A percentile compares a stretch with the other conserved stretches of the same genome.
Conservation (phyloP, 2,113 vertebrate genomes). For the Cyprinodon brontotheroides region DNA sequence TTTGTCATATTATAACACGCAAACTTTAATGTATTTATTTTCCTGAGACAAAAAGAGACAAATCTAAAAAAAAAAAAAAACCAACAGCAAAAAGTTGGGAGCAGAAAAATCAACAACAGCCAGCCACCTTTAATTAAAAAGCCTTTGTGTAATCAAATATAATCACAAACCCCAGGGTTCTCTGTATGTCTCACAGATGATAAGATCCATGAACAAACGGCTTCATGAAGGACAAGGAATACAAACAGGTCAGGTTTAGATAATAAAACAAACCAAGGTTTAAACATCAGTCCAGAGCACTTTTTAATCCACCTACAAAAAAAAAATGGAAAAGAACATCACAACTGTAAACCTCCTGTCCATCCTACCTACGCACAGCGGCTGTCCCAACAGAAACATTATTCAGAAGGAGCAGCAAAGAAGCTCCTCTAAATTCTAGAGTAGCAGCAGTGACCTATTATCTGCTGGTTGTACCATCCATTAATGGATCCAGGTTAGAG, state of each 20-base stretch:
- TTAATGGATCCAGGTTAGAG: neutral
- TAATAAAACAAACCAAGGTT: neutral
- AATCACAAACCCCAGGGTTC: too few relatives aligned
- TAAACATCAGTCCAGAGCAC: neutral
- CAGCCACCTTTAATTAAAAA: too few relatives aligned
- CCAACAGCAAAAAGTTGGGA: too few relatives aligned
- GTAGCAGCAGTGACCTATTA: neutral
- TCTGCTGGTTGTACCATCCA: neutral
- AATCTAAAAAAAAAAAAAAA: neutral
- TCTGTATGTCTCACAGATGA: too few relatives aligned
- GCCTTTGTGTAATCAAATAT: too few relatives aligned
- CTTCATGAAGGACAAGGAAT: neutral
- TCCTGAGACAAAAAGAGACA: too few relatives aligned
- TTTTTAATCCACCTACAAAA: neutral
- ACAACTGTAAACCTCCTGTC: neutral
- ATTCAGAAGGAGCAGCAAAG: neutral
- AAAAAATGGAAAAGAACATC: neutral
- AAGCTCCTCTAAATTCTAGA: neutral
- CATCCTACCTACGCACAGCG: too few relatives aligned
- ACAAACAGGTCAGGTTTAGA: neutral
- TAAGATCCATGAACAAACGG: neutral
- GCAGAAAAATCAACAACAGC: too few relatives aligned
- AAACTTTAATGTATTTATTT: neutral
- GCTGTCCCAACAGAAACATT: neutral
- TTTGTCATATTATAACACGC: neutral